phyloP scores from a whole-genome alignment of 2,113 vertebrate species.

The Anhinga anhinga region DNA sequence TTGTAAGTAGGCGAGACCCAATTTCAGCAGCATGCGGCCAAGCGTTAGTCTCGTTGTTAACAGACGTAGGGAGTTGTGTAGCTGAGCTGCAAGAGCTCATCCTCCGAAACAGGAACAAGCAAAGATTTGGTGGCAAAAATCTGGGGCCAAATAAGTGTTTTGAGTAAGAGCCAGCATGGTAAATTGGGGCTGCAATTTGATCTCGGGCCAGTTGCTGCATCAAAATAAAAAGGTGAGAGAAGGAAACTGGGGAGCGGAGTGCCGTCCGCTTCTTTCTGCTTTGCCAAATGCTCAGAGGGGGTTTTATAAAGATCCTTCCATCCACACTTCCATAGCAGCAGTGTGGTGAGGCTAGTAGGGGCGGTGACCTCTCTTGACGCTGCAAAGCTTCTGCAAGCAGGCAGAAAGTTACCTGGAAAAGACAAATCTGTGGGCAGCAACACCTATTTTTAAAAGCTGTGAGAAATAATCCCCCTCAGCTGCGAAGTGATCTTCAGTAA shows the following conservation, averaged over 20 bases:
- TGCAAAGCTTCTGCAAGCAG: neutral
- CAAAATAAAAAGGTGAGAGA: neutral
- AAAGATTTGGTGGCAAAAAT: neutral
- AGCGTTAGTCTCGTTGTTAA: neutral
- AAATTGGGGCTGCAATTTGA: neutral
- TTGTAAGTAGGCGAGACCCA: neutral
- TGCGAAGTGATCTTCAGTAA: neutral
- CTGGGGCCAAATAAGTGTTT: neutral
- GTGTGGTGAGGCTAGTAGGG: neutral
- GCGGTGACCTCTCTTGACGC: neutral
- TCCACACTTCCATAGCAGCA: neutral
- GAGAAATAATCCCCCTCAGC: neutral
- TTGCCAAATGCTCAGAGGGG: neutral
- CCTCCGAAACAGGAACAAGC: neutral
- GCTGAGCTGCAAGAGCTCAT: neutral
- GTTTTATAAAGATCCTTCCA: neutral
- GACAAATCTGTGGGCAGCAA: neutral
- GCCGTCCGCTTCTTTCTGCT: neutral
- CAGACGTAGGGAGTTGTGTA: neutral
- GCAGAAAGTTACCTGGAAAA: neutral
- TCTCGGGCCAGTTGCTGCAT: neutral
- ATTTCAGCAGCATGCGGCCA: rapidly evolving
- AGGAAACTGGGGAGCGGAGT: neutral
- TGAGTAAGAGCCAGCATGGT: neutral
- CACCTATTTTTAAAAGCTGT: neutral